Evolutionary conservation across 2,797 vertebrate genomes (phyloP).

Genomic region (Dendrocincla fuliginosa): DNA sequence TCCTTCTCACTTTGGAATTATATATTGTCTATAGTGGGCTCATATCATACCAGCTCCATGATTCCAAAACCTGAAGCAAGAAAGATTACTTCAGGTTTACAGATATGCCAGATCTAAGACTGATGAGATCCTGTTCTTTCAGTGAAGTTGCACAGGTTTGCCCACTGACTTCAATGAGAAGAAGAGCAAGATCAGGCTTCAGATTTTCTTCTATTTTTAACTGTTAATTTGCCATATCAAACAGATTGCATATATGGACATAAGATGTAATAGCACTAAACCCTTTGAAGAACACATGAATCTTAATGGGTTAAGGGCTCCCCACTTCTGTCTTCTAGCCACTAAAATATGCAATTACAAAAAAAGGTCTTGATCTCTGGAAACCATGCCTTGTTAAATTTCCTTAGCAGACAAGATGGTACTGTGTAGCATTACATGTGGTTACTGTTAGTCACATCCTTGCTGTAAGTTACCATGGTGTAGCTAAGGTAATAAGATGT

Average conservation of each 20-base stretch:
- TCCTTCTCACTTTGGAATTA: background rate
- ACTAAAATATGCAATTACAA: conserved; percentile 67
- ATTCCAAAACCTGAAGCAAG: background rate
- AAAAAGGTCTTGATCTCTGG: conserved; percentile 70
- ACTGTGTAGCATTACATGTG: conserved; percentile 69
- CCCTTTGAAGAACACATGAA: conserved; percentile 46
- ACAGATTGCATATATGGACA: background rate
- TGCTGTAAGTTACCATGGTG: conserved; percentile 73
- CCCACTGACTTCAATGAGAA: background rate
- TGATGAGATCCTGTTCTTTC: background rate
- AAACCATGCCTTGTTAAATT: conserved; percentile 73
- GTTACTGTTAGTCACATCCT: conserved; percentile 78
- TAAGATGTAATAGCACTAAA: background rate
- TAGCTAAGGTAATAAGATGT: conserved; percentile 72
- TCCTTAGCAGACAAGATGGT: conserved; percentile 68
- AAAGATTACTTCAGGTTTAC: background rate
- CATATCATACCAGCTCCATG: background rate
- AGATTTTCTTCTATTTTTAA: conserved; percentile 33
- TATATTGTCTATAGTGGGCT: background rate
- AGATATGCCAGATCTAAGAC: background rate
- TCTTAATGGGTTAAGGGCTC: conserved; percentile 52
- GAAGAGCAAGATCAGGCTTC: background rate
- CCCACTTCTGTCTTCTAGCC: background rate
- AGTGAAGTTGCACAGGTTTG: background rate
- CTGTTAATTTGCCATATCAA: conserved; percentile 28